Evolutionary conservation across 2,888 invertebrate genomes (phyloP), one percentile per base, ranked within the genome.

Genomic region (Polyommatus iphigenia): DNA sequence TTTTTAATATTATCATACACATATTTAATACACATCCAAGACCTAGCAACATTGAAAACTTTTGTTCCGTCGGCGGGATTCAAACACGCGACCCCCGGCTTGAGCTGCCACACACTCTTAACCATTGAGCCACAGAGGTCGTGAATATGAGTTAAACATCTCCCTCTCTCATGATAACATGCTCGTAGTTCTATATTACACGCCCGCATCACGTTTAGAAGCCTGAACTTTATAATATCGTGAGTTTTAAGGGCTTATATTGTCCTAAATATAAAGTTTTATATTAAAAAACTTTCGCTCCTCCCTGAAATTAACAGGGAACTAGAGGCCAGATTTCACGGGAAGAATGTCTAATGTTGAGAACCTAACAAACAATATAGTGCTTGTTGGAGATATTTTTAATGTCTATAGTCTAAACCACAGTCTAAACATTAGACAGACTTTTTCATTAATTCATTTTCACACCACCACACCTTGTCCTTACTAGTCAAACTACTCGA

Each of bases 271-370:
- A 67, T 67, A 29, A 67, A 29, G 67, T 67, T 67, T 67, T 15
- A 67, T 67, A 67, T 67, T 67, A 29, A 29, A 67, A 67, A 67
- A 67, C 67, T 67, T 67, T 67, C 18, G 29, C 67, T 67, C 15
- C 15, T 29, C 67, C 67, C 10, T 67, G 29, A 67, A 67, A 67
- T 67, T 67, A 67, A 67, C 67, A 32, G 29, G 5, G 67, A 20
- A 24, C 62, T 62, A n/a, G 20, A 0, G 3, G 24, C 62, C 10
- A 13, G 29, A 29, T 32, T 67, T 29, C 0, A 15, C 5, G 67
- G 3, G 1, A 67, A 29, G 2, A 20, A 59, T 24, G 24, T 13
- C 62, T 62, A 1, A 24, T 62, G 13, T 62, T 62, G 46, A 46
- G 46, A 46, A 10, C 46, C 3, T 13, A 13, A 8, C 2, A 24